phyloP scores from a whole-genome alignment of 2,797 vertebrate genomes.

The Sebastes matsubarae region DNA sequence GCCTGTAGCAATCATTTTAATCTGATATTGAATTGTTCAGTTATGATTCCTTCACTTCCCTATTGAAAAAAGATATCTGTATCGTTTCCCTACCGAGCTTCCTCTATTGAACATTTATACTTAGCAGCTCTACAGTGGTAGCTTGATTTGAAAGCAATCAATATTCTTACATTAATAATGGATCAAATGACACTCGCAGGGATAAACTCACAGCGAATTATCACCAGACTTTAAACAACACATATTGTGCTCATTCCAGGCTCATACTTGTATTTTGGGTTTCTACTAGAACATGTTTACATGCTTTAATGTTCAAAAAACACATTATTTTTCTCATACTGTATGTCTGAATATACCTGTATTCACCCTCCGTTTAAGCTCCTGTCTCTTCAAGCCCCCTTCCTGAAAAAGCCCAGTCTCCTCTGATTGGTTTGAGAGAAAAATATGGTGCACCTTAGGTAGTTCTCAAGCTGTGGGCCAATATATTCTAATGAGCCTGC shows the following conservation, averaged over 20 bases:
- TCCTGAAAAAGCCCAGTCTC: no score
- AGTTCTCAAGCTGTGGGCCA: no score
- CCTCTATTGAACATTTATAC: background rate
- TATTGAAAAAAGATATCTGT: background rate
- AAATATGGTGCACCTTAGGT: no score
- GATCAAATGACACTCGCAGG: background rate
- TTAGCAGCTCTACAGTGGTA: background rate
- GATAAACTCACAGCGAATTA: background rate
- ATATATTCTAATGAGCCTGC: no score
- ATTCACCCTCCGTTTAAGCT: no score
- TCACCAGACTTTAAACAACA: background rate
- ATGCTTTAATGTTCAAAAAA: no score
- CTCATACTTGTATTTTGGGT: accelerated
- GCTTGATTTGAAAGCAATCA: background rate
- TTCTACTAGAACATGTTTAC: background rate
- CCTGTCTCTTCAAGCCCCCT: no score
- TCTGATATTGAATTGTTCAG: background rate
- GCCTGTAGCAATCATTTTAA: background rate
- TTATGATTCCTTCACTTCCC: background rate
- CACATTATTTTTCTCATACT: no score
- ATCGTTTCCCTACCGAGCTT: background rate
- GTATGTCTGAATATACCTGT: no score
- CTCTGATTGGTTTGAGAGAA: no score
- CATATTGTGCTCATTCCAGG: background rate
- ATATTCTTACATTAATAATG: background rate